Percentiles rank a stretch among this genome's conserved stretches.
Evolutionary conservation across 1,140 invertebrate genomes (phyloP).

Genomic region (Tetramorium alpestre): DNA sequence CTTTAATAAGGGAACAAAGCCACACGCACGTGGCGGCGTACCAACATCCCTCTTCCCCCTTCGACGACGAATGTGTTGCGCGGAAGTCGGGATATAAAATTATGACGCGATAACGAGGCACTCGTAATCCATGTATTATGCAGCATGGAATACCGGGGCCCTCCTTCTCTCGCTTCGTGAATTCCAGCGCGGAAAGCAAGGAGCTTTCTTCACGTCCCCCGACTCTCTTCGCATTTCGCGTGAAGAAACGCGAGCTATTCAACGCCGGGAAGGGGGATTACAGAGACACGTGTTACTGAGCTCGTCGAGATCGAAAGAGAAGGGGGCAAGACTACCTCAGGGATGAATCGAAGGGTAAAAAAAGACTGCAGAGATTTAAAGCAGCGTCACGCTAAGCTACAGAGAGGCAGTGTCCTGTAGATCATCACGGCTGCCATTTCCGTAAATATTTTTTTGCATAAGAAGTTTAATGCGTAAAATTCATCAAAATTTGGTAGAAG

Average conservation of each 20-base stretch:
- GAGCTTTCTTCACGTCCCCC: background rate
- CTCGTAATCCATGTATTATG: slow-evolving; percentile 4
- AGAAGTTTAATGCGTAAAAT: background rate
- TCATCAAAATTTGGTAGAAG: background rate
- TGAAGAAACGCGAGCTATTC: slow-evolving; percentile 61
- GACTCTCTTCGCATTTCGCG: slow-evolving; percentile 15
- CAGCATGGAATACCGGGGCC: background rate
- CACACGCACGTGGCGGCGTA: slow-evolving; percentile 61
- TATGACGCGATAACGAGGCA: slow-evolving; percentile 62
- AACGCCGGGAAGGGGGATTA: slow-evolving; percentile 8
- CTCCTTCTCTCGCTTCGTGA: background rate
- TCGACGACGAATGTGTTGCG: slow-evolving; percentile 46
- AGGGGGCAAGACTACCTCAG: background rate
- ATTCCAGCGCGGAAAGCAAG: slow-evolving; percentile 38
- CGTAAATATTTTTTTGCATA: background rate
- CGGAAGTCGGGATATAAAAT: slow-evolving; percentile 68
- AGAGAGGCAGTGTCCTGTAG: background rate
- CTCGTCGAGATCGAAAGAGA: slow-evolving; percentile 33
- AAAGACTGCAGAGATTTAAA: background rate
- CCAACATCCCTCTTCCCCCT: slow-evolving; percentile 35
- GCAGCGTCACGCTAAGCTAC: background rate
- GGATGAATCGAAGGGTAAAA: slow-evolving; percentile 2
- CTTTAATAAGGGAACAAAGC: slow-evolving; percentile 63
- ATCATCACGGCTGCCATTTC: background rate
- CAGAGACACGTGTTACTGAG: slow-evolving; percentile 39